Conservation (phyloP, 92 coral and sea anemone species). For the Zoanthus gigantus region DNA sequence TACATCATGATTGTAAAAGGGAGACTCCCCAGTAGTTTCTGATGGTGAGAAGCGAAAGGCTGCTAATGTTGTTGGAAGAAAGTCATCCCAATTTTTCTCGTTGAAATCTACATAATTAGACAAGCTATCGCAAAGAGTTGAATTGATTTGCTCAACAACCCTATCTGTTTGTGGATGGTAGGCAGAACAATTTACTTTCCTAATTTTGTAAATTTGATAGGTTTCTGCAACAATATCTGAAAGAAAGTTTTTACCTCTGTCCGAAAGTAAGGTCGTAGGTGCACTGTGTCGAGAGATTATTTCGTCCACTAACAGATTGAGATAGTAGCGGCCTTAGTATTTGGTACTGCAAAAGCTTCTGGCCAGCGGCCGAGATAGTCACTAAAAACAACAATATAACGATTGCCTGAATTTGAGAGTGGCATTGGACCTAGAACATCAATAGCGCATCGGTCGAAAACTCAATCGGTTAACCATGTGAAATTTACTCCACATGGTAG, state of each 20-base stretch:
- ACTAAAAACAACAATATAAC: background rate
- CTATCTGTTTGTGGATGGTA: too few species aligned
- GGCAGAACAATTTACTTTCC: too few species aligned
- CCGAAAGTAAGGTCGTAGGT: conserved; percentile 14
- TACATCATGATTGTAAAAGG: too few species aligned
- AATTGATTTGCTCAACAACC: background rate
- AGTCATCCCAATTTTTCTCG: conserved; percentile 63
- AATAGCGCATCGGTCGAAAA: conserved; percentile 60
- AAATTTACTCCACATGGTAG: too few species aligned
- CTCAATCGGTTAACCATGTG: conserved; percentile 24
- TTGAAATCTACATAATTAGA: conserved; percentile 54
- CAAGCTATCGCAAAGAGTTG: background rate
- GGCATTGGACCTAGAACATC: conserved; percentile 30
- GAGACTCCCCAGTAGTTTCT: too few species aligned
- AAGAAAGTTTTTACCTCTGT: too few species aligned
- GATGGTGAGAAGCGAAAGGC: conserved; percentile 39
- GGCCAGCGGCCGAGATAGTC: conserved; percentile 74
- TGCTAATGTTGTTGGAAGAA: conserved; percentile 41
- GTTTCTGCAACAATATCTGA: conserved; percentile 33
- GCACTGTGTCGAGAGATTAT: conserved; percentile 59
- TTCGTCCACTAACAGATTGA: conserved; percentile 50
- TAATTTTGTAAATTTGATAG: background rate
- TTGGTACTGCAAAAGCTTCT: conserved; percentile 38
- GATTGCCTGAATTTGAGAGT: too few species aligned
- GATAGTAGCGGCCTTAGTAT: conserved; percentile 44